Percentiles rank a stretch among this genome's conserved stretches.
Evolutionary conservation across 2,113 vertebrate species (phyloP).

Genomic region (Coptodon rendalli): DNA sequence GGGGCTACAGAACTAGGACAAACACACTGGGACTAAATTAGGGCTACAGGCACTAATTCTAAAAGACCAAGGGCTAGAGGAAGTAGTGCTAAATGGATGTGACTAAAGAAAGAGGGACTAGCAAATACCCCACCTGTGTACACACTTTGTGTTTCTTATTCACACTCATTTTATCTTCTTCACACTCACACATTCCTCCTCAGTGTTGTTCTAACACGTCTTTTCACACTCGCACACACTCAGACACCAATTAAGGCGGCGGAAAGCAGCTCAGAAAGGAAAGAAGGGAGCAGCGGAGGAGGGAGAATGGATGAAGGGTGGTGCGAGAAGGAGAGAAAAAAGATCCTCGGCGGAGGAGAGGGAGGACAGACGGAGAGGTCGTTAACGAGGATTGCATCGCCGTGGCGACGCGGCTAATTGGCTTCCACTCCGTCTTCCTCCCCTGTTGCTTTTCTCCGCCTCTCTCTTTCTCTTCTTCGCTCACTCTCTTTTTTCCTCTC

Average conservation of each 20-base stretch:
- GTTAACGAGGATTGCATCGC: constrained; percentile 41
- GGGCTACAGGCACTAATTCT: not conserved
- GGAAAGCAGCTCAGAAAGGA: not conserved
- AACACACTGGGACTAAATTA: not conserved
- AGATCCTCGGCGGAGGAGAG: not conserved
- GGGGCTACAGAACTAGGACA: not conserved
- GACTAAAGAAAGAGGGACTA: not conserved
- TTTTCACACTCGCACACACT: not conserved
- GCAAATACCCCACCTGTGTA: not conserved
- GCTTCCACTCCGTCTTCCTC: constrained; percentile 39
- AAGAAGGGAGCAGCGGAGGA: not conserved
- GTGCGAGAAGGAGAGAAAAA: not conserved
- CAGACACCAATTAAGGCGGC: constrained; percentile 26
- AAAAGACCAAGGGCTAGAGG: not conserved
- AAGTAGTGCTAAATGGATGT: not conserved
- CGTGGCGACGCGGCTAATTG: constrained; percentile 45
- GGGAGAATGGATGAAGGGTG: not conserved
- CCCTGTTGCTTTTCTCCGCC: not conserved
- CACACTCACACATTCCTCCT: not conserved
- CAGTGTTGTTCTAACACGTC: not conserved
- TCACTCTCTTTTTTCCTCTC: not conserved
- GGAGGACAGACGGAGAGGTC: constrained; percentile 35
- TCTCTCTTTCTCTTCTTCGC: not conserved
- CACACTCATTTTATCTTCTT: not conserved
- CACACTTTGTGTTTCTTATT: not conserved